Conservation (phyloP, 2,888 invertebrate species). For the Geotrupes spiniger region DNA sequence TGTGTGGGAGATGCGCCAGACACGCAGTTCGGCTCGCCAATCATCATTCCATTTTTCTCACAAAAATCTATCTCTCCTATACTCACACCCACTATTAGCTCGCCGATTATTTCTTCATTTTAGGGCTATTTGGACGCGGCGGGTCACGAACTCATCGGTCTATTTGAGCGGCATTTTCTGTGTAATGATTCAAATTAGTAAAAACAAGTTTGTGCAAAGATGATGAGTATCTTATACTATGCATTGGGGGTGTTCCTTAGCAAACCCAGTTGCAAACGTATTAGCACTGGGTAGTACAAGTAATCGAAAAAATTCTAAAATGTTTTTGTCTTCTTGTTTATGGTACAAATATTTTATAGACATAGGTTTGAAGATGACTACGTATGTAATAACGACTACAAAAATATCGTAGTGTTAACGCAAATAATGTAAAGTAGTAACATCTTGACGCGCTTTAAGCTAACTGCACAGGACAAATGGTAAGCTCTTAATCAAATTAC, state of each 20-base stretch:
- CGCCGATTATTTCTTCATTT: constrained; percentile 7
- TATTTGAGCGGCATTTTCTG: background rate
- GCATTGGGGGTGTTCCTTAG: background rate
- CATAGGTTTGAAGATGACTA: no score
- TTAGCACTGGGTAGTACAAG: no score
- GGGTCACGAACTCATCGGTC: constrained; percentile 6
- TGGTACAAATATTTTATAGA: no score
- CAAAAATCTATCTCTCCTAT: constrained; percentile 33
- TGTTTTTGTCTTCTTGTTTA: no score
- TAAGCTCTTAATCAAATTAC: constrained; percentile 23
- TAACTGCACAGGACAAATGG: constrained; percentile 11
- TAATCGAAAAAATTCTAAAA: no score
- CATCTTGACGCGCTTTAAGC: background rate
- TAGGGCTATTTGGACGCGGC: background rate
- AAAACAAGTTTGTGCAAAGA: background rate
- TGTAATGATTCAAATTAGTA: background rate
- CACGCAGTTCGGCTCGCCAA: constrained; percentile 34
- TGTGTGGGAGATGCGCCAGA: constrained; percentile 35
- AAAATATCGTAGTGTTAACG: no score
- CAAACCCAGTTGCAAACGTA: no score
- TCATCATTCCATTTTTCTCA: constrained; percentile 36
- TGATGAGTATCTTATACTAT: no score
- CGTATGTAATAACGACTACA: no score
- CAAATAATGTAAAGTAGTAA: no score
- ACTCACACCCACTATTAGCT: constrained; percentile 25